Evolutionary conservation across 2,888 invertebrate species (phyloP).

Genomic region (Phortica okadai): DNA sequence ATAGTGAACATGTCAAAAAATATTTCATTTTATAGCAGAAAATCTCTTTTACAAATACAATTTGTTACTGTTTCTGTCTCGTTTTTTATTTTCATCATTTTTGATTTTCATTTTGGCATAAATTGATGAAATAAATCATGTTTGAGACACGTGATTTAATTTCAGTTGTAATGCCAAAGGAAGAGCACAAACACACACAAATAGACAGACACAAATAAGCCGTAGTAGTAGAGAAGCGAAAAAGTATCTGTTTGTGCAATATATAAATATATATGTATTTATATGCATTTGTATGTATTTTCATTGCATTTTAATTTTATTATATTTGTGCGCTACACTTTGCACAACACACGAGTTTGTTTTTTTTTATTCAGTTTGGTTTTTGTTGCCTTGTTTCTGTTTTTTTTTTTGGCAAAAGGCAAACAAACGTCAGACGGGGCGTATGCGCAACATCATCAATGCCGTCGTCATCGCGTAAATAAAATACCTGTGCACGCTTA

Average conservation of each 20-base stretch:
- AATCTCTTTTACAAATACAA: slow-evolving; percentile 52
- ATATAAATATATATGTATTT: slow-evolving; percentile 12
- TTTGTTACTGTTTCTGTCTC: not conserved
- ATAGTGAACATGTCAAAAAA: slow-evolving; percentile 54
- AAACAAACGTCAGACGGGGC: slow-evolving; percentile 43
- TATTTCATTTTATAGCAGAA: slow-evolving; percentile 57
- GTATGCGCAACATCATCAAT: slow-evolving; percentile 52
- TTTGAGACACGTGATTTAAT: slow-evolving; percentile 62
- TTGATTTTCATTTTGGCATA: slow-evolving; percentile 47
- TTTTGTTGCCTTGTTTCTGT: slow-evolving; percentile 14
- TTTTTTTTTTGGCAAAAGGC: slow-evolving; percentile 34
- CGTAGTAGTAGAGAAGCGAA: slow-evolving; percentile 14
- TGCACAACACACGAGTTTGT: not conserved
- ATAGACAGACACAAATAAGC: slow-evolving; percentile 14
- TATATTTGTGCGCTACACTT: slow-evolving; percentile 18
- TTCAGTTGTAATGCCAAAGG: slow-evolving; percentile 39
- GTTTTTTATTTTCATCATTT: not conserved
- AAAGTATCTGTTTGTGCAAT: slow-evolving; percentile 20
- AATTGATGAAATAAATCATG: slow-evolving; percentile 71
- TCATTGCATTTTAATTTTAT: slow-evolving; percentile 38
- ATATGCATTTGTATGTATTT: slow-evolving; percentile 11
- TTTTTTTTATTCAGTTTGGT: not conserved
- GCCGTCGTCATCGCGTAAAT: not conserved
- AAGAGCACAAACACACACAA: not conserved
- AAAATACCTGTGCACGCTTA: not conserved